A percentile compares a stretch with the other conserved stretches of the same genome.
phyloP scores from a whole-genome alignment of 2,888 invertebrate species.

The Rhingia campestris region DNA sequence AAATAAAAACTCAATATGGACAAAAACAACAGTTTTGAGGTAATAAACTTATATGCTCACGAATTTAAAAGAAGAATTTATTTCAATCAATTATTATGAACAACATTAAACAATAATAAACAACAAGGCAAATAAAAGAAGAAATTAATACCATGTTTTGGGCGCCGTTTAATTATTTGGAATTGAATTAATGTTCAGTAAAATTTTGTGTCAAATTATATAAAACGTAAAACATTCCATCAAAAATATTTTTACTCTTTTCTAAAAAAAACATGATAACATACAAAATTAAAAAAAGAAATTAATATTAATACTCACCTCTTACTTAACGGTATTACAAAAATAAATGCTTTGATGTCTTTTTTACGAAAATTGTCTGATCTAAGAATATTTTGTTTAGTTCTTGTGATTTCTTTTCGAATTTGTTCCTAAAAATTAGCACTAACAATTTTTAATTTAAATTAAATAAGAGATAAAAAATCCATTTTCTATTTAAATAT shows the following conservation, averaged over 20 bases:
- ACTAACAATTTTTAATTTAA: conserved; percentile 5
- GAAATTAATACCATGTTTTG: too few species aligned
- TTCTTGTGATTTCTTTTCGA: neutral
- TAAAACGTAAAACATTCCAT: conserved; percentile 4
- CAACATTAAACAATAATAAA: too few species aligned
- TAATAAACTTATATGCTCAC: too few species aligned
- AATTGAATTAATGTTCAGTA: too few species aligned
- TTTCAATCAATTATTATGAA: too few species aligned
- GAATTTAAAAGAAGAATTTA: too few species aligned
- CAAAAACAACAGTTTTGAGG: too few species aligned
- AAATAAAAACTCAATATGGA: too few species aligned
- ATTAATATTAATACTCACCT: conserved; percentile 32
- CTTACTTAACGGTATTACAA: neutral
- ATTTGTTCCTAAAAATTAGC: conserved; percentile 1
- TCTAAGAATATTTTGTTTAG: neutral
- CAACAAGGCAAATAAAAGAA: too few species aligned
- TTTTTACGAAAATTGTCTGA: conserved; percentile 10
- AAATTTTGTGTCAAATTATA: too few species aligned
- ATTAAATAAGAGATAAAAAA: conserved; percentile 31
- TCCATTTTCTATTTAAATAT: conserved; percentile 1
- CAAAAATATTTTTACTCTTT: neutral
- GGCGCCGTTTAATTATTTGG: too few species aligned
- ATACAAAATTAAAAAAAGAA: conserved; percentile 47
- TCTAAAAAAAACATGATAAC: conserved; percentile 40
- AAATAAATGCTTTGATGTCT: conserved; percentile 52